Evolutionary conservation across 2,888 invertebrate genomes (phyloP), one percentile per base, ranked within the genome.

Genomic region (Scaptomyza reducta): DNA sequence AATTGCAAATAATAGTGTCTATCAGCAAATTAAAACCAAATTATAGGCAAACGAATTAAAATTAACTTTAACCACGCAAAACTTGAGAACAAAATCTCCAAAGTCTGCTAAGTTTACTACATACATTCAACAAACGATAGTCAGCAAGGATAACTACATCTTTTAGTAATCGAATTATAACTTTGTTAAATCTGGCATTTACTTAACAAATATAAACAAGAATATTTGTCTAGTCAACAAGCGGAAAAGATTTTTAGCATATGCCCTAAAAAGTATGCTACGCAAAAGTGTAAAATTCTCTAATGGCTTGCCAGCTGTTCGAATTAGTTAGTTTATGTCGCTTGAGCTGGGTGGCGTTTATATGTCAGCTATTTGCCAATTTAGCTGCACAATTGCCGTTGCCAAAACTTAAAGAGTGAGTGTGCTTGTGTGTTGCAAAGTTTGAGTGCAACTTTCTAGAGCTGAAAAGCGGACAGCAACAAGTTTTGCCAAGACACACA

Each of bases 381-480:
- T 74, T 66, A 74, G 70, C 25, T 62, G 74, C 74, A 70, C 74
- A 74, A 74, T 74, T 74, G 70, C 70, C 70, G 70, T 74, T 74
- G 60, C 70, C 66, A 50, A 74, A 74, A 74, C 59, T 70, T 74
- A 56, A 65, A 65, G 50, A 33, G 49, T 10, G 7, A 27, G 31
- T 13, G 62, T 31, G 44, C 38, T 40, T 22, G 14, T 7, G 33
- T 18, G 33, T 47, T 44, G 54, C 38, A 42, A 74, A 74, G 59
- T 74, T 74, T 42, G 74, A 60, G 56, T 74, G 74, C 74, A 74
- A 74, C 44, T 74, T 70, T 56, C 10, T 31, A 38, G 50, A 50
- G 25, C 55, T 74, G 64, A 66, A 68, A 40, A 81, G 75, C 75
- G 58, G 65, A 56, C 82, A 79, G 79, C 79, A 79, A 79, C 79